Evolutionary conservation across 2,113 vertebrate species (phyloP).

Genomic region (Ameiurus melas): DNA sequence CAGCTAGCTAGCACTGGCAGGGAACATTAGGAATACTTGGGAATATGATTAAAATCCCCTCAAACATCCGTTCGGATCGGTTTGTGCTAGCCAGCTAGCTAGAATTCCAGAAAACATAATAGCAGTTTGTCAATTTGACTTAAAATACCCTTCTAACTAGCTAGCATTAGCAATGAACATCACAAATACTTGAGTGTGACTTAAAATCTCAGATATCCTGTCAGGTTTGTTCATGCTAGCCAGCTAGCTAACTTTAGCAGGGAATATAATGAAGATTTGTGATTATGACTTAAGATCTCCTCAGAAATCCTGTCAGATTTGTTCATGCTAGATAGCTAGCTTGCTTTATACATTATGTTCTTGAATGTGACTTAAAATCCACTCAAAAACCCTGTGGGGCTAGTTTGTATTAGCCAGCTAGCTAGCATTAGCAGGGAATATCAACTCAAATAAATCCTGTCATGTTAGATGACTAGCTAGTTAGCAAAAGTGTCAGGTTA

Average conservation of each 20-base stretch:
- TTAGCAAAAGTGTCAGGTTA: neutral
- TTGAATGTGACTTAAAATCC: neutral
- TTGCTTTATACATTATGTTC: neutral
- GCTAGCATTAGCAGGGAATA: neutral
- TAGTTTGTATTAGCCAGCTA: neutral
- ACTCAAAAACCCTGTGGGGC: neutral
- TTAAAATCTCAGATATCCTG: no score
- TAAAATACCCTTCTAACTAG: no score
- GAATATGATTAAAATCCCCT: neutral
- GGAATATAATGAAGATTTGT: neutral
- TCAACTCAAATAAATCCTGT: neutral
- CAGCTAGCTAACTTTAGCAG: neutral
- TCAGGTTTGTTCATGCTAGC: no score
- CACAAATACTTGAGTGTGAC: no score
- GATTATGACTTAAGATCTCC: neutral
- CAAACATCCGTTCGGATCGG: neutral
- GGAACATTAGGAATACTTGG: neutral
- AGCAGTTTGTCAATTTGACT: no score
- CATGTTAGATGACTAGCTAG: neutral
- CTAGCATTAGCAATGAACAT: no score
- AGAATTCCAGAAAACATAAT: no score
- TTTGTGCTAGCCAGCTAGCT: neutral
- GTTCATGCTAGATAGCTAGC: neutral
- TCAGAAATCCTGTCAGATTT: neutral
- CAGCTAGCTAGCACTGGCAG: neutral